Conservation (phyloP, 2,113 vertebrate species). For the Emydocephalus ijimae region DNA sequence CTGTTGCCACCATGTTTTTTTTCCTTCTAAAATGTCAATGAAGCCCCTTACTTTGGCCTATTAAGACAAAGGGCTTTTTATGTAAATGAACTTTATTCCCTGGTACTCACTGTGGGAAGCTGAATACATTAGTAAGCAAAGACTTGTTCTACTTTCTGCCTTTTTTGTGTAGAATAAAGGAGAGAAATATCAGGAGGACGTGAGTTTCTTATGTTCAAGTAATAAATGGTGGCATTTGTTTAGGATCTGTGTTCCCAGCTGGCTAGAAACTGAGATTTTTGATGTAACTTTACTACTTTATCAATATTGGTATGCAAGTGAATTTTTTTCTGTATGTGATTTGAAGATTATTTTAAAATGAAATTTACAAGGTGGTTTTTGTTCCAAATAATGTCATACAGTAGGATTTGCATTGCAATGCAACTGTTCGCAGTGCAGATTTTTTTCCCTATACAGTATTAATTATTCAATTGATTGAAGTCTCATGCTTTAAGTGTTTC, state of each 20-base stretch:
- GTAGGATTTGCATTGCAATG: background rate
- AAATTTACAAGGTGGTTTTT: background rate
- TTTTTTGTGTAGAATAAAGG: slow-evolving; percentile 59
- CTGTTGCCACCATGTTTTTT: slow-evolving; percentile 49
- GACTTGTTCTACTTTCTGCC: slow-evolving; percentile 61
- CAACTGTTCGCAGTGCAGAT: background rate
- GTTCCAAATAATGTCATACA: background rate
- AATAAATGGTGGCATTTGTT: slow-evolving; percentile 31
- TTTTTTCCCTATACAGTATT: background rate
- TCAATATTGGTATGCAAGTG: background rate
- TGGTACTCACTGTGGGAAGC: slow-evolving; percentile 69
- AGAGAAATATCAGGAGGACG: slow-evolving; percentile 53
- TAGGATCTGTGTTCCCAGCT: background rate
- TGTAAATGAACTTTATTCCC: slow-evolving; percentile 72
- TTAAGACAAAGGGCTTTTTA: slow-evolving; percentile 76
- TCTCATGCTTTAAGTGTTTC: background rate
- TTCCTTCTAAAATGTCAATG: slow-evolving; percentile 67
- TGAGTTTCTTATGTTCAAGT: slow-evolving; percentile 25
- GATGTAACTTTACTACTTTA: slow-evolving; percentile 8
- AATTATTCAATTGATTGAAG: background rate
- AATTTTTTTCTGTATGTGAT: background rate
- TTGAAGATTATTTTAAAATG: slow-evolving; percentile 13
- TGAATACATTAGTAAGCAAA: slow-evolving; percentile 68
- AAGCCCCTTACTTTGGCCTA: slow-evolving; percentile 64
- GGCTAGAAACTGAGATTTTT: background rate